Percentiles rank a stretch among this genome's conserved stretches.
These are phyloP conservation scores for Balanococcus diminutus DNA, from an alignment of 2,888 invertebrate genomes.

Conservation along the genomic window DNA sequence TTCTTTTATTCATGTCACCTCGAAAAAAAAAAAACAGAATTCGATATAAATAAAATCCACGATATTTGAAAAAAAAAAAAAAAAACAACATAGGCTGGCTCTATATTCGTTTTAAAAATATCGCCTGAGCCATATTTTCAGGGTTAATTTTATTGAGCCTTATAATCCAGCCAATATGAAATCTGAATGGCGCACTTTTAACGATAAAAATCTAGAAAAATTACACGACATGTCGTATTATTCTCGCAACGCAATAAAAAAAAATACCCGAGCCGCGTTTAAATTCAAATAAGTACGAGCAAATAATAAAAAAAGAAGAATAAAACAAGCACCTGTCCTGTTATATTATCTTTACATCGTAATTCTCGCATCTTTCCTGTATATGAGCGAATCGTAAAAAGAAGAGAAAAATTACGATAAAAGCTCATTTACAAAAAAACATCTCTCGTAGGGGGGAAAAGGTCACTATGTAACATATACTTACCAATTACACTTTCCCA, in stretches of 20 bases:
- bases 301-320: background rate
- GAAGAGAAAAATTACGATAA: background rate
- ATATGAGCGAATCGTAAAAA: conserved; percentile 5
- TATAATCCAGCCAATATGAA: background rate
- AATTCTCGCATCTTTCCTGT: background rate
- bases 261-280: background rate
- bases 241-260: background rate
- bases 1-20: no score
- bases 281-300: background rate
- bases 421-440: conserved; percentile 2
- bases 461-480: conserved; percentile 10
- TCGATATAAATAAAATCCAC: no score
- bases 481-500: background rate
- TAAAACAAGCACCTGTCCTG: conserved; percentile 11
- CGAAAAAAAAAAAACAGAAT: no score
- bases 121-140: background rate
- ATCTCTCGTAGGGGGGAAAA: background rate
- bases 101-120: no score
- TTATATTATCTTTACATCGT: conserved; percentile 11
- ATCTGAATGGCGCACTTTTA: background rate
- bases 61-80: no score
- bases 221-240: background rate
- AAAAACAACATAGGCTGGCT: no score
- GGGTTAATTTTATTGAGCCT: background rate
- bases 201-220: conserved; percentile 2